Evolutionary conservation across 2,113 vertebrate genomes (phyloP), one percentile per base, ranked within the genome.

Genomic region (Elanus axillaris): DNA sequence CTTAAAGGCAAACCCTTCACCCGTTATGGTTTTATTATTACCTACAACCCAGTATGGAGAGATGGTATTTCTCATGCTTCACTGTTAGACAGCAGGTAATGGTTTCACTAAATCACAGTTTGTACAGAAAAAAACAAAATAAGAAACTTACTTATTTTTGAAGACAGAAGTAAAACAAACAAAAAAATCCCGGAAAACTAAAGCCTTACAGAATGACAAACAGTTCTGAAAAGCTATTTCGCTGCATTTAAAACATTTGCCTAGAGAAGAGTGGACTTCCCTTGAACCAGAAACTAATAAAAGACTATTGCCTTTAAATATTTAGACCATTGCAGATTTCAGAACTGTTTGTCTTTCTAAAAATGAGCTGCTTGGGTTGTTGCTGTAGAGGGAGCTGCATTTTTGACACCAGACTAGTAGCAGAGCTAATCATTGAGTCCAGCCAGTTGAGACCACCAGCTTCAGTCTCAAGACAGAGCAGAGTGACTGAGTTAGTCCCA

Each of bases 281-380:
- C 68, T 58, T 96, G 88, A 98, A 97, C 95, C 87, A 96, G 85
- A 96, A 97, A 91, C 76, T 63, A 86, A 94, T 96, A 93, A 93
- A 97, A 97, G 40, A 85, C 59, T 96, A 93, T 88, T 75, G 77
- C 82, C 63, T 90, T 66, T 16, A 87, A 94, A 88, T 96, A 94
- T 93, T 96, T 96, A 94, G 87, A 92, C 71, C 80, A 22, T 19
- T 93, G 55, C 22, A 82, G 89, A 94, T 96, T 95, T 87, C 89
- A 95, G 80, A 96, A 90, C 77, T 64, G 48, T 68, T 79, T 92
- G 27, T 72, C 31, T 73, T 82, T 86, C 60, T 85, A 52, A 86
- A 88, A 75, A 63, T 63, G 42, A 67, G 8, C 29, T 7, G 0
- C 42, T 77, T 75, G 31, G 52, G 52, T 52, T 50, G 13, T 18